Conservation (phyloP, 2,888 invertebrate genomes). For the Teleiodes luculella region DNA sequence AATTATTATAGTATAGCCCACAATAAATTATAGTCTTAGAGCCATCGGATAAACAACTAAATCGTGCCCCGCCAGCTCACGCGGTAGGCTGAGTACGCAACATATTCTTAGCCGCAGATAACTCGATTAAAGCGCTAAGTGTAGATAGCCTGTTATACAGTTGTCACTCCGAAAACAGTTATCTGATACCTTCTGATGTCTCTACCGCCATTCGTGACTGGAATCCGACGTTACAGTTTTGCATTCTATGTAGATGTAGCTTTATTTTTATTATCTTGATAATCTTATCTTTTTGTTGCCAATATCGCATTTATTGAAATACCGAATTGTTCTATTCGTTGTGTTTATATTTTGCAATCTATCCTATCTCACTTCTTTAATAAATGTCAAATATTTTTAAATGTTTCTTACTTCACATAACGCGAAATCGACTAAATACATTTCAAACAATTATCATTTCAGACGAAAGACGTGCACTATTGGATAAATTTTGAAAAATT, state of each 20-base stretch:
- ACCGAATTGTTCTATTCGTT: no score
- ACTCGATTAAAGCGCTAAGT: not conserved
- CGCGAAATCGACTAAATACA: no score
- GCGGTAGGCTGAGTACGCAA: not conserved
- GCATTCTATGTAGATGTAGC: not conserved
- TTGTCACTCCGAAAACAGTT: slow-evolving; percentile 16
- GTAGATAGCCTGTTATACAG: slow-evolving; percentile 10
- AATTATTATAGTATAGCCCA: no score
- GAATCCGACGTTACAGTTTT: not conserved
- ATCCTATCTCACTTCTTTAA: no score
- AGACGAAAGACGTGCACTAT: no score
- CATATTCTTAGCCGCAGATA: not conserved
- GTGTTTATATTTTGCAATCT: no score
- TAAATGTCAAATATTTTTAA: no score
- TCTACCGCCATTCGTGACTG: slow-evolving; percentile 6
- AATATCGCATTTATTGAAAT: not conserved
- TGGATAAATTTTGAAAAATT: no score
- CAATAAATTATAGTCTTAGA: no score
- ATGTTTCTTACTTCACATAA: no score
- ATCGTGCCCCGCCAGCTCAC: not conserved
- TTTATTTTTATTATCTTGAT: not conserved
- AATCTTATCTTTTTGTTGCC: not conserved
- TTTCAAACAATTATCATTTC: no score
- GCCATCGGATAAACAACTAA: no score
- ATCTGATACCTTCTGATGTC: slow-evolving; percentile 8